Base-by-base conservation (phyloP, 2,113 vertebrate species). In the Crocuta crocuta region DNA sequence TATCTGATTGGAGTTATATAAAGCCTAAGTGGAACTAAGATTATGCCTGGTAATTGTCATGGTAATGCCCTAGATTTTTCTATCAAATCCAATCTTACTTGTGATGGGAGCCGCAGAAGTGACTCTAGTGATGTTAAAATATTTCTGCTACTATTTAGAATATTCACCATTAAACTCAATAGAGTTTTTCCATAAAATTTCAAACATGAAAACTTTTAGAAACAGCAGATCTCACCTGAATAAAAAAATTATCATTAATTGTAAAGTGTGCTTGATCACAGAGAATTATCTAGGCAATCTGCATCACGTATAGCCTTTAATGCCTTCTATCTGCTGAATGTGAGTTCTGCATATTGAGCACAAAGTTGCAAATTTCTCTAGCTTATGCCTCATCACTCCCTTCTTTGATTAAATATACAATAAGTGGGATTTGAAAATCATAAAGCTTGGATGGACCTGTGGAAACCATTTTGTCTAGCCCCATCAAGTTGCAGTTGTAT, bases 71-170 rank as follows among this genome's bases (percentile, higher is more conserved):
- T 97, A 97, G 95, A 97, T 97, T 97, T 94, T 97, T 39, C 89
- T 95, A 97, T 97, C 95, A 97, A 96, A 95, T 97, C 50, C 79
- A 94, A 95, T 97, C 95, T 97, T 83, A 88, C 81, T 97, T 96
- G 89, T 66, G 13, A 83, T 63, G 80, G 80, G 58, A 82, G 21
- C 82, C 45, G 48, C 43, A 90, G 35, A 79, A 93, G 73, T 87
- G 33, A 96, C 61, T 95, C 21, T 24, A 61, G 70, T 61, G 31
- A 89, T 92, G 92, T 95, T 85, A 97, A 96, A 96, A 50, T 94
- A 81, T 91, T 96, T 97, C 92, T 93, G 74, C 39, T 71, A 50
- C 9, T 86, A 43, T 95, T 97, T 96, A 92, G 90, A 96, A 94
- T 94, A 94, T 73, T 95, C 94, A 96, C 31, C 58, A 93, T 79